phyloP scores from a whole-genome alignment of 1,140 invertebrate genomes.

The Pararge aegeria region DNA sequence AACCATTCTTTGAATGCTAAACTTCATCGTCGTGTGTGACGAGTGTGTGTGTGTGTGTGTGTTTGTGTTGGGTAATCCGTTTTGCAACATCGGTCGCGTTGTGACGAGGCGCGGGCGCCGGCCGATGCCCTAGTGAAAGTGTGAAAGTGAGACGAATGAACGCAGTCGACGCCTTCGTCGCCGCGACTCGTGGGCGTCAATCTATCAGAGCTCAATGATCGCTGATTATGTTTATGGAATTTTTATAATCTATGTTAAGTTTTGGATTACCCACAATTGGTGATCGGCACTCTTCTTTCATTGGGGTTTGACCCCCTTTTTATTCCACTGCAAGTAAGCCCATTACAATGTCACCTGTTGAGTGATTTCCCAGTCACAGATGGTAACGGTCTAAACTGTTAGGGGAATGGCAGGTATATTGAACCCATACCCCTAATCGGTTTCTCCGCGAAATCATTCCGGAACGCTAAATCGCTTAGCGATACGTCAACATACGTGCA shows the following conservation, averaged over 20 bases:
- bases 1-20: too few relatives aligned
- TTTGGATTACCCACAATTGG: background rate
- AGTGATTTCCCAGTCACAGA: too few relatives aligned
- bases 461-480: too few relatives aligned
- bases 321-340: too few relatives aligned
- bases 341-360: too few relatives aligned
- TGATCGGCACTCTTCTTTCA: too few relatives aligned
- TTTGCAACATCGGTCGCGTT: conserved; percentile 58
- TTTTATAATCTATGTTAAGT: background rate
- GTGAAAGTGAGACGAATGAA: conserved; percentile 72
- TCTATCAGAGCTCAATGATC: background rate
- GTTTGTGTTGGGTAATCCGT: conserved; percentile 63
- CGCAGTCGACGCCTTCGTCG: background rate
- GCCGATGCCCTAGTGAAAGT: conserved; percentile 73
- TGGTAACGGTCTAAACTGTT: too few relatives aligned
- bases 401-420: too few relatives aligned
- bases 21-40: conserved; percentile 17
- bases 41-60: background rate
- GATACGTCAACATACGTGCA: too few relatives aligned
- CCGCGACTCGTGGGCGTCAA: background rate
- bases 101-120: conserved; percentile 44
- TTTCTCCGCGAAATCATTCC: too few relatives aligned
- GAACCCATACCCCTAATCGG: too few relatives aligned
- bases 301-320: too few relatives aligned
- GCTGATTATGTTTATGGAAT: background rate